Evolutionary conservation across 2,797 vertebrate genomes (phyloP).

Genomic region (Oryzias sinensis): DNA sequence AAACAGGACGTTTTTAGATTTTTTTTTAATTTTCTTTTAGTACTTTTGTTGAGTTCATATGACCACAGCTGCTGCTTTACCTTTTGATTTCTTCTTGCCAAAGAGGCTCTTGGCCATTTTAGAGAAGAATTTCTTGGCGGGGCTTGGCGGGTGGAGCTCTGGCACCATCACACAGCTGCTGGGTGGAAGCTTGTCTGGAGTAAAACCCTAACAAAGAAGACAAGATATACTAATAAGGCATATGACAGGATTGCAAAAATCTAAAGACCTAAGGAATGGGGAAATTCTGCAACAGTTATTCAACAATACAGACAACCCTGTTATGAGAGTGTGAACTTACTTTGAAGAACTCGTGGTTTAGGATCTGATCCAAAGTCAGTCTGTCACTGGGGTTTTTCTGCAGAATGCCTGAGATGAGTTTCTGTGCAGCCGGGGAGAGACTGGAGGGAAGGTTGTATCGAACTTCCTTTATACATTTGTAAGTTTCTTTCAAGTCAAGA

Average conservation of each 20-base stretch:
- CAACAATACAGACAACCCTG: too few species aligned
- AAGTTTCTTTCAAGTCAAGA: conserved; percentile 95
- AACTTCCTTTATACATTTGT: conserved; percentile 96
- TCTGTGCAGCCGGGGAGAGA: conserved; percentile 87
- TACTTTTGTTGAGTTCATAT: neutral
- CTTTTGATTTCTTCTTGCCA: conserved; percentile 89
- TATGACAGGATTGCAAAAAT: too few species aligned
- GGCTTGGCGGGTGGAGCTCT: conserved; percentile 90
- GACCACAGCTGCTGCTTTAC: conserved; percentile 63
- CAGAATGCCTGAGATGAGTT: conserved; percentile 88
- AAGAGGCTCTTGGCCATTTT: conserved; percentile 97
- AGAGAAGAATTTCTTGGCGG: conserved; percentile 91
- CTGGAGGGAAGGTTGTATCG: conserved; percentile 87
- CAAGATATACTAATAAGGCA: neutral
- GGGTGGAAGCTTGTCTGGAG: conserved; percentile 90
- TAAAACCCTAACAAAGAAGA: conserved; percentile 82
- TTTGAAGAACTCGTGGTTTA: conserved; percentile 97
- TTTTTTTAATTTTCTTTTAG: neutral
- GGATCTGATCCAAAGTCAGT: conserved; percentile 90
- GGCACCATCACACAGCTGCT: conserved; percentile 92
- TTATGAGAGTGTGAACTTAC: conserved; percentile 60
- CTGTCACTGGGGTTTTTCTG: conserved; percentile 89
- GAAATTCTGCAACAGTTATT: too few species aligned
- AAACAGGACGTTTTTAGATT: neutral
- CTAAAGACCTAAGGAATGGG: too few species aligned